Base-by-base conservation (phyloP, 2,888 invertebrate genomes). In the Tigriopus californicus region DNA sequence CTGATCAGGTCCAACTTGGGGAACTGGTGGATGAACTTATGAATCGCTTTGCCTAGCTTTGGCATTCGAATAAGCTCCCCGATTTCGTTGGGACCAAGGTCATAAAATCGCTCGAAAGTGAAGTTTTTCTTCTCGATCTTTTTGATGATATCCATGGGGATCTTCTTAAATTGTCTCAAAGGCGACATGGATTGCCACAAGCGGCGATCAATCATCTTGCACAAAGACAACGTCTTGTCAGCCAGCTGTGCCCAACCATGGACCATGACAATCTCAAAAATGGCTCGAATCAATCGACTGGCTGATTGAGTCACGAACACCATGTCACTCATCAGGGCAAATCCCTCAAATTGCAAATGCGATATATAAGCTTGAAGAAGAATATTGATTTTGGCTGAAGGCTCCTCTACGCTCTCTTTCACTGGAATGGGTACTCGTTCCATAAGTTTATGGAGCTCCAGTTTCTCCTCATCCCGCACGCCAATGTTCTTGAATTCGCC, bases 171-270 rank as follows among this genome's bases (percentile, higher is more conserved):
- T 70, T 99, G 98, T 13, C 98, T 74, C 13, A 98, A 74, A 1
- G 98, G 98, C 1, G 92, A 94, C 94, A 98, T 94, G 0, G 94
- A 94, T 71, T 97, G 95, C 98, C 98, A 99, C 94, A 97, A 95
- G 41, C 97, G 77, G 1, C 91, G 80, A 70, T 97, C 94, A 62
- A 98, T 91, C 97, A 98, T 98, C 73, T 99, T 99, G 73, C 95
- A 95, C 6, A 98, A 76, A 0, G 91, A 83, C 18, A 99, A 72
- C 0, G 92, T 84, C 70, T 97, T 98, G 70, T 97, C 95, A 1
- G 94, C 90, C 58, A 99, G 70, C 67, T 95, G 94, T 0, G 98
- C 98, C 98, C 98, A 98, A 13, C 97, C 88, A 41, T 85, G 72
- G 68, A 74, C 79, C 47, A 98, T 71, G 0, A 97, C 97, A 64